Evolutionary conservation across 2,888 invertebrate genomes (phyloP).

Genomic region (Himalopsyche japonica): DNA sequence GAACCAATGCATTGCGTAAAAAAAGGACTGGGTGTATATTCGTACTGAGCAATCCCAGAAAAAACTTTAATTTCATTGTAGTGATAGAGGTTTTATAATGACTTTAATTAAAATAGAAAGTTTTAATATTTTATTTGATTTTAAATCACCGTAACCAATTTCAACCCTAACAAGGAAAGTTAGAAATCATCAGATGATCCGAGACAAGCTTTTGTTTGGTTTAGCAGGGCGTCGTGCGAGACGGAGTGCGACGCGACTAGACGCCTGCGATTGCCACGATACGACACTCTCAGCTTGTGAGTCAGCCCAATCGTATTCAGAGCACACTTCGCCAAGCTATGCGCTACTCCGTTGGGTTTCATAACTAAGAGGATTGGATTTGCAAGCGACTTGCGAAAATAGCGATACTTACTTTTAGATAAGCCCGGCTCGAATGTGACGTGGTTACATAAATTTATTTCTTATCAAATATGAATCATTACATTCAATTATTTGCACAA

Average conservation of each 20-base stretch:
- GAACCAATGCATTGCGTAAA: too few species aligned
- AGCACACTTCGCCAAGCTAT: not conserved
- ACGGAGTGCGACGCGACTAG: not conserved
- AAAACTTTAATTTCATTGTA: too few species aligned
- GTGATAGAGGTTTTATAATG: too few species aligned
- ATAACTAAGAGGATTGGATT: conserved; percentile 1
- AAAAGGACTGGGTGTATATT: too few species aligned
- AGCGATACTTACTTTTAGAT: not conserved
- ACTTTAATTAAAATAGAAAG: too few species aligned
- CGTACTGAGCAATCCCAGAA: too few species aligned
- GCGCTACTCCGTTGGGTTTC: not conserved
- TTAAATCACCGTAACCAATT: not conserved
- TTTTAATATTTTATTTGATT: too few species aligned
- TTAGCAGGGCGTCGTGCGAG: not conserved
- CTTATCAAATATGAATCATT: not conserved
- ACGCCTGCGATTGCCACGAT: not conserved
- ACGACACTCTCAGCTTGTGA: not conserved
- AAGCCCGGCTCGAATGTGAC: not conserved
- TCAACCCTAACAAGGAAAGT: not conserved
- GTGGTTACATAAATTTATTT: not conserved
- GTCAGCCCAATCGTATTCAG: not conserved
- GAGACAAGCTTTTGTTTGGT: not conserved
- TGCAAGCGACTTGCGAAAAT: not conserved
- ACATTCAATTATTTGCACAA: not conserved
- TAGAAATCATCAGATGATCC: not conserved